Base-by-base conservation (phyloP, 37 sponge, comb jelly and placozoan genomes). In the Axinella damicornis region DNA sequence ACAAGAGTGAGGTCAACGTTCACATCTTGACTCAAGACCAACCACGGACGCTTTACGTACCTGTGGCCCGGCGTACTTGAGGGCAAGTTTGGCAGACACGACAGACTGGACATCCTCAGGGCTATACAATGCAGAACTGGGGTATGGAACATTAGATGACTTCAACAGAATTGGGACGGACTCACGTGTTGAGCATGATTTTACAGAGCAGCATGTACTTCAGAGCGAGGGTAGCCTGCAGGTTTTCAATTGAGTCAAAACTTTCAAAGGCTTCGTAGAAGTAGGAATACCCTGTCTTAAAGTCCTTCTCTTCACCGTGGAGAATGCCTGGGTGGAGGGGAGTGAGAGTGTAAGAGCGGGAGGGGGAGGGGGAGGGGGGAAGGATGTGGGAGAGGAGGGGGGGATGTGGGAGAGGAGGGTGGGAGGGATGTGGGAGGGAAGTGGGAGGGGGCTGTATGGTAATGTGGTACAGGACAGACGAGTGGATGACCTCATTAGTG, bases 121-220 rank as follows among this genome's bases (percentile, higher is more conserved):
- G 34, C 92, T 93, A 31, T 34, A 66, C 16, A 31, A 30, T 31
- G 60, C 9, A 30, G 11, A 57, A 52, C 18, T 46, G 18, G 1
- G 17, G 2, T 28, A 62, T n/a, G 64, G 11, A 28, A 28, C 24
- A 13, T n/a, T 62, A 5, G 5, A n/a, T 20, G 58, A 57, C 18
- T 20, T 57, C 18, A 46, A 12, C 9, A 46, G 46, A 46, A 4
- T 22, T 52, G 30, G n/a, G 2, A n/a, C n/a, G 1, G 24, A 41
- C 75, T 36, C 24, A 95, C 96, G 25, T 89, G 78, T 89, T 92
- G 40, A 97, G 65, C 99, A 98, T 96, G 55, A 98, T 95, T 83
- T 98, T 98, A 81, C 92, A 86, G 39, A 98, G 92, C n/a, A 98
- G 86, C 99, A 98, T 96, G 88, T 98, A 98, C 78, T 98, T 98